Percentiles rank a stretch among this genome's conserved stretches.
Conservation (phyloP, 2,888 invertebrate species). For the Dendrolimus houi region DNA sequence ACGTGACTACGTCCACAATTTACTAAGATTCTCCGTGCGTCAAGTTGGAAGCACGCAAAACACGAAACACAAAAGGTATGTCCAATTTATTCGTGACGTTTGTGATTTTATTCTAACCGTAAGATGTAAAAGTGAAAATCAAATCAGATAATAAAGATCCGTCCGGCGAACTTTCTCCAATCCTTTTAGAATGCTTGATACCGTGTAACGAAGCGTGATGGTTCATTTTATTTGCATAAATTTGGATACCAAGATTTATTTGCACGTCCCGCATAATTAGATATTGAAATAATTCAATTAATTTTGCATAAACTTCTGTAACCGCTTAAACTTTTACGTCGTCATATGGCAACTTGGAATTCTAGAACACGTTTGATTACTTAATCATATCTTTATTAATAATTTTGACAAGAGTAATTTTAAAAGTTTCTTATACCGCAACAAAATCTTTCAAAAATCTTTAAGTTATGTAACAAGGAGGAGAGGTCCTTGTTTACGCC, state of each 20-base stretch:
- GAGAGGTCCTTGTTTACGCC: no score
- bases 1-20: constrained; percentile 20
- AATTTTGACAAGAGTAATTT: no score
- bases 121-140: constrained; percentile 38
- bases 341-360: neutral
- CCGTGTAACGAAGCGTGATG: constrained; percentile 64
- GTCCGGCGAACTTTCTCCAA: constrained; percentile 43
- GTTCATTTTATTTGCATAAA: constrained; percentile 68
- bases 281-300: constrained; percentile 6
- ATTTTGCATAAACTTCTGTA: constrained; percentile 1
- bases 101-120: constrained; percentile 21
- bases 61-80: constrained; percentile 4
- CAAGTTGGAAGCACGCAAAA: neutral
- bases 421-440: no score
- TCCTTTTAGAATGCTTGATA: constrained; percentile 52
- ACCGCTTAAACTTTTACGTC: neutral
- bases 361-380: neutral
- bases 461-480: no score
- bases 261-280: constrained; percentile 37
- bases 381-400: neutral
- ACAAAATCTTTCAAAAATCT: no score
- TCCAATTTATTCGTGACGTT: constrained; percentile 12
- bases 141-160: constrained; percentile 44
- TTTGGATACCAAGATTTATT: constrained; percentile 56
- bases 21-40: neutral